Evolutionary conservation across 2,113 vertebrate genomes (phyloP), one percentile per base, ranked within the genome.

Genomic region (Acrocephalus kingi): DNA sequence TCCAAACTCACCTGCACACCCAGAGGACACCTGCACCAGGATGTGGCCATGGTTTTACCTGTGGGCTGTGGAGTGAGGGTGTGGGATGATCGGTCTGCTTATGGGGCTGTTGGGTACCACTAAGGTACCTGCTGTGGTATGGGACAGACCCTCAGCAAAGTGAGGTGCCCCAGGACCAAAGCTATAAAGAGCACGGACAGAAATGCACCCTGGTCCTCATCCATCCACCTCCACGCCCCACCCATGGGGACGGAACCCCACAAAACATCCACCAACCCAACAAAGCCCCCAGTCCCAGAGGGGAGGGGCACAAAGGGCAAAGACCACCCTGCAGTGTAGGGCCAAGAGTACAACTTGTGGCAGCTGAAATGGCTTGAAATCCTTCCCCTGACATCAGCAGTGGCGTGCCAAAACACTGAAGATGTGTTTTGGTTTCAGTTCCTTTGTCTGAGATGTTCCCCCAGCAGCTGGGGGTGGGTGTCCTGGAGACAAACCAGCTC

Each of bases 311-410:
- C 59, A 75, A 69, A 72, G 45, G 51, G 20, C 51, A 72, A 72
- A 73, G 49, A 46, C 27, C 0, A 0, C 31, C 16, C 13, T 10
- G 33, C 20, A 25, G 3, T 1, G 5, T 1, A 69, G n/a, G 61
- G 41, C 54, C 46, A 89, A 35, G 28, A 33, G 49, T 5, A 51
- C 41, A 51, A n/a, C 21, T 19, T 55, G 18, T 12, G 8, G 48
- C n/a, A 83, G 67, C 67, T 6, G 3, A 19, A 72, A 67, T 4
- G 16, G 54, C 45, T 68, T 51, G 35, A 81, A 78, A 64, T 46
- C 49, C 49, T 69, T 64, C 74, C 54, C 9, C 43, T 87, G 18
- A 14, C 13, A 8, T 45, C 64, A 30, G 46, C 9, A 35, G 31
- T 62, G 74, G 56, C 2, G 6, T 12, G 25, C 22, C 56, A 67